Evolutionary conservation across 2,113 vertebrate genomes (phyloP).

Genomic region (Todiramphus saurophagus): DNA sequence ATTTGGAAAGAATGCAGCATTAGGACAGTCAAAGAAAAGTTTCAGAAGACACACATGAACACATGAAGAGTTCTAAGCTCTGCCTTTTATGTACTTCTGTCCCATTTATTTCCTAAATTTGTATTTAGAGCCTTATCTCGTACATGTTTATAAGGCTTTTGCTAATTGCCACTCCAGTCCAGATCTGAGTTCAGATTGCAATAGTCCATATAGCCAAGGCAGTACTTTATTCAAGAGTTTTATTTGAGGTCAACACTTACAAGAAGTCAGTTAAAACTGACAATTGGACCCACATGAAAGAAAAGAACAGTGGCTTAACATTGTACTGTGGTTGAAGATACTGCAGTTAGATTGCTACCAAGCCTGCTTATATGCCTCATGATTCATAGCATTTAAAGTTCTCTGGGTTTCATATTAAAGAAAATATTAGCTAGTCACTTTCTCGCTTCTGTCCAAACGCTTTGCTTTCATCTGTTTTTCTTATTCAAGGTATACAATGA

Average conservation of each 20-base stretch:
- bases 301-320: not conserved
- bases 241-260: not conserved
- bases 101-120: not conserved
- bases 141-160: not conserved
- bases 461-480: not conserved
- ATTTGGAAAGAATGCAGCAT: not conserved
- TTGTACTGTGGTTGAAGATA: not conserved
- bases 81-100: not conserved
- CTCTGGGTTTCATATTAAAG: not conserved
- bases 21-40: not conserved
- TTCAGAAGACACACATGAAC: not conserved
- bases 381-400: not conserved
- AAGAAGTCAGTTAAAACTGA: not conserved
- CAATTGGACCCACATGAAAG: not conserved
- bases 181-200: not conserved
- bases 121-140: not conserved
- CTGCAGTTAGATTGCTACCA: not conserved
- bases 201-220: not conserved
- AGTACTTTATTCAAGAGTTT: not conserved
- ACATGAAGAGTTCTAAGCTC: not conserved
- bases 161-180: not conserved
- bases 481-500: not conserved
- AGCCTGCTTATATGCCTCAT: not conserved
- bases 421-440: not conserved
- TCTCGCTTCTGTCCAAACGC: not conserved